Evolutionary conservation across 2,113 vertebrate genomes (phyloP), one percentile per base, ranked within the genome.

Genomic region (Lontra canadensis): DNA sequence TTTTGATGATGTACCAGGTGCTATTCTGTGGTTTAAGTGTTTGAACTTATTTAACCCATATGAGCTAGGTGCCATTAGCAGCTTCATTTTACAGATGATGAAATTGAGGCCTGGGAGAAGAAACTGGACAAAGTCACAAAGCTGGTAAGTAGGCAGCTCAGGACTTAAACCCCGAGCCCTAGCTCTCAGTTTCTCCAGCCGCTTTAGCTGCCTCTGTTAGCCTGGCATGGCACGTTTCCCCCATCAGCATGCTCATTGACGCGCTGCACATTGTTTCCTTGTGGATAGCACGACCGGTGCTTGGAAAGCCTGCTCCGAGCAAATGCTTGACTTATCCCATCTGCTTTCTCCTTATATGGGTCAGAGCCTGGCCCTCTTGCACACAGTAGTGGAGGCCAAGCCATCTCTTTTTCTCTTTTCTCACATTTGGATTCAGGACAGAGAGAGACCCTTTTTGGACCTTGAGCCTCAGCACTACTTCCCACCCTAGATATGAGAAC

Each of bases 11-110:
- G 42, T 65, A 49, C 36, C 21, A 82, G 59, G 39, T 55, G 65
- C 15, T 76, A 36, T 76, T 91, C 29, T n/a, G 90, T 81, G 34
- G 87, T 83, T 91, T 87, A 15, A 36, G 57, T 88, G 49, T 89
- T 97, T 92, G 84, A 92, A 94, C n/a, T 95, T 57, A 47, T 52
- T 94, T 97, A 94, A 96, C 39, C 59, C 31, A 18, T 47, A 44
- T 25, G 55, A 88, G 23, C n/a, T 63, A 95, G 92, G 59, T 79
- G 42, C 71, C 89, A 13, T 86, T 92, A 63, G 63, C n/a, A 98
- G 61, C 39, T 90, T 96, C 63, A 65, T 96, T 95, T 86, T 95
- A 87, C 7, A 88, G 81, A 73, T 97, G 74, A 82, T 49, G 86
- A 71, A 79, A 49, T 36, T 8, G 31, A 93, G 87, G 57, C 61